Percentiles rank a stretch among this genome's conserved stretches.
These are phyloP conservation scores for Euthynnus affinis DNA, from an alignment of 2,797 vertebrate species.

Conservation along the genomic window DNA sequence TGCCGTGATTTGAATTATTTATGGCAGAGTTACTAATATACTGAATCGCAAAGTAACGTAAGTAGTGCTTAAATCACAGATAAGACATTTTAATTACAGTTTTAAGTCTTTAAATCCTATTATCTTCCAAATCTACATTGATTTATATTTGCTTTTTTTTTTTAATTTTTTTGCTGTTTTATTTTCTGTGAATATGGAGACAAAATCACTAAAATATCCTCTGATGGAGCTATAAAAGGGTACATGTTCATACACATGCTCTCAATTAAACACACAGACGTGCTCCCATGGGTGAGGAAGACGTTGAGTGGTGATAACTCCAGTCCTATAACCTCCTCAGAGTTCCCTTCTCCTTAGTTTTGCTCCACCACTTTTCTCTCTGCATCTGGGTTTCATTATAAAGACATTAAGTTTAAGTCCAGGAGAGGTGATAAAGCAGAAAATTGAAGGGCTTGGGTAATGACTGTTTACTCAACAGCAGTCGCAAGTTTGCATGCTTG, in stretches of 20 bases:
- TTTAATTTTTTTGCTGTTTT: not conserved
- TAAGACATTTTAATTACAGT: no score
- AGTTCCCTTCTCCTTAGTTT: conserved; percentile 36
- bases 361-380: conserved; percentile 33
- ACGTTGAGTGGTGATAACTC: conserved; percentile 54
- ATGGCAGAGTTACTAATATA: no score
- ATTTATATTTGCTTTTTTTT: not conserved
- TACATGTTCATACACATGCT: conserved; percentile 13
- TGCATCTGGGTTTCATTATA: conserved; percentile 76
- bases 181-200: conserved; percentile 1
- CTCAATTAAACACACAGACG: conserved; percentile 29
- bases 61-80: no score
- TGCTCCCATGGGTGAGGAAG: conserved; percentile 43
- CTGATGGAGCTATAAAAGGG: not conserved
- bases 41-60: no score
- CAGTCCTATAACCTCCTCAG: conserved; percentile 61
- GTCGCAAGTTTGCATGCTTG: conserved; percentile 44
- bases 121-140: not conserved
- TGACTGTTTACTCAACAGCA: conserved; percentile 77
- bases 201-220: not conserved
- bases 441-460: conserved; percentile 76
- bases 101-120: not conserved
- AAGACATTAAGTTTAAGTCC: conserved; percentile 67
- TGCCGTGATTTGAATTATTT: no score
- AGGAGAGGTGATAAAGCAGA: conserved; percentile 75